Conservation (phyloP, 1,140 invertebrate genomes). For the Trichogramma pretiosum region DNA sequence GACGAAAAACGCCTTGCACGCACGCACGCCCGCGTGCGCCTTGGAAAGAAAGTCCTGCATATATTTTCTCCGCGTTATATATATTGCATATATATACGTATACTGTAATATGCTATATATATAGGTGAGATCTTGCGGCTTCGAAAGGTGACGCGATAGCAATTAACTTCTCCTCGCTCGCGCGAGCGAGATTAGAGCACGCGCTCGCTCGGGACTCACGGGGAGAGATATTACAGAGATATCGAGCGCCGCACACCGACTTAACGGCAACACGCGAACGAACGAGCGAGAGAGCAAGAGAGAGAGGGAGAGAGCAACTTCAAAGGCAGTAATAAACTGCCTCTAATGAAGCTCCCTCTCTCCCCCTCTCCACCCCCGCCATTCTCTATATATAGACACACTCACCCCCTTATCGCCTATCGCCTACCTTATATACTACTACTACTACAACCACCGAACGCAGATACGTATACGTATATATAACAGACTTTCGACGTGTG, state of each 20-base stretch:
- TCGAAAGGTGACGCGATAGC: constrained; percentile 34
- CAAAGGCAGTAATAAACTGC: constrained; percentile 49
- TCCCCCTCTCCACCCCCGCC: constrained; percentile 10
- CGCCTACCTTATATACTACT: too few relatives aligned
- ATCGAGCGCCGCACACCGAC: constrained; percentile 48
- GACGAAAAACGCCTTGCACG: too few relatives aligned
- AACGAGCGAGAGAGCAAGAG: too few relatives aligned
- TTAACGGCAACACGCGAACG: constrained; percentile 47
- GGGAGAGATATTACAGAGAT: constrained; percentile 48
- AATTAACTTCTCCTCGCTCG: constrained; percentile 48
- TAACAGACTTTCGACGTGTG: too few relatives aligned
- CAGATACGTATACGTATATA: too few relatives aligned
- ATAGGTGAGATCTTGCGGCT: constrained; percentile 1
- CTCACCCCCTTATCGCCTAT: constrained; percentile 9
- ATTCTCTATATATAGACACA: constrained; percentile 17
- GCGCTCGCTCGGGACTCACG: too few relatives aligned
- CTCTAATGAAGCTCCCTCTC: constrained; percentile 41
- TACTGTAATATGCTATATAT: too few relatives aligned
- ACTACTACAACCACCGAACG: too few relatives aligned
- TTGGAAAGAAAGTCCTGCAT: too few relatives aligned
- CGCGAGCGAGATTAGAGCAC: constrained; percentile 46
- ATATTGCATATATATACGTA: too few relatives aligned
- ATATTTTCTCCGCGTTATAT: too few relatives aligned
- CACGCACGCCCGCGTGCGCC: background rate
- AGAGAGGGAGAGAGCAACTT: too few relatives aligned